These are phyloP conservation scores for Phoxinus dragarum DNA, from an alignment of 2,797 vertebrate species.

Conservation along the genomic window DNA sequence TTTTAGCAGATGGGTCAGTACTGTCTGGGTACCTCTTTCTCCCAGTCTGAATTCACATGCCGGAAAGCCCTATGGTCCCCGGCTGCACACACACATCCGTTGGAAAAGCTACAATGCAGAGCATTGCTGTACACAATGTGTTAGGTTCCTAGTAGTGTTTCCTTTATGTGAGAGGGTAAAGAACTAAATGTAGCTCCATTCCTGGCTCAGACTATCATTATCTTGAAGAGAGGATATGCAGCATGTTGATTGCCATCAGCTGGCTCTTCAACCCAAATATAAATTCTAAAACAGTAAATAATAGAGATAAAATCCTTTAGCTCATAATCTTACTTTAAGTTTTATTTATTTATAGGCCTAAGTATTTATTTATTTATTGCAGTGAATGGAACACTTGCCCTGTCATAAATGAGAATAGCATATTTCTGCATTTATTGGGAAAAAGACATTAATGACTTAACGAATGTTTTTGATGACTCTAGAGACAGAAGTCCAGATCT, in stretches of 20 bases:
- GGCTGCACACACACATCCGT: background rate
- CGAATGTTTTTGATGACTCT: background rate
- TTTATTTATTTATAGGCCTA: background rate
- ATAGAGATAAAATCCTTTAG: background rate
- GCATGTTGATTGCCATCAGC: slow-evolving; percentile 40
- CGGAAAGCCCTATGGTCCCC: background rate
- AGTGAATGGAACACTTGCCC: background rate
- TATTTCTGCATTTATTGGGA: background rate
- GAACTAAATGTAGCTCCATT: slow-evolving; percentile 19
- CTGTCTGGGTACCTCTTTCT: slow-evolving; percentile 35
- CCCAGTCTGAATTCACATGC: slow-evolving; percentile 11
- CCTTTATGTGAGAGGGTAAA: slow-evolving; percentile 9
- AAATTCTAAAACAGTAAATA: slow-evolving; percentile 15
- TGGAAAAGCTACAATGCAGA: background rate
- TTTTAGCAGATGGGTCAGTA: slow-evolving; percentile 51
- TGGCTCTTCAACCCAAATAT: slow-evolving; percentile 38
- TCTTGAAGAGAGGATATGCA: slow-evolving; percentile 29
- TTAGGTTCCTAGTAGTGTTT: background rate
- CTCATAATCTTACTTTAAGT: background rate
- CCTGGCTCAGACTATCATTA: slow-evolving; percentile 35
- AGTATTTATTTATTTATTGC: background rate
- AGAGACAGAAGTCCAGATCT: background rate
- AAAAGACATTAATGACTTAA: background rate
- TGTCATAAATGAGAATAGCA: background rate
- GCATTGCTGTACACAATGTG: slow-evolving; percentile 3